phyloP scores from a whole-genome alignment of 2,888 invertebrate species.

The Andrena fulva region DNA sequence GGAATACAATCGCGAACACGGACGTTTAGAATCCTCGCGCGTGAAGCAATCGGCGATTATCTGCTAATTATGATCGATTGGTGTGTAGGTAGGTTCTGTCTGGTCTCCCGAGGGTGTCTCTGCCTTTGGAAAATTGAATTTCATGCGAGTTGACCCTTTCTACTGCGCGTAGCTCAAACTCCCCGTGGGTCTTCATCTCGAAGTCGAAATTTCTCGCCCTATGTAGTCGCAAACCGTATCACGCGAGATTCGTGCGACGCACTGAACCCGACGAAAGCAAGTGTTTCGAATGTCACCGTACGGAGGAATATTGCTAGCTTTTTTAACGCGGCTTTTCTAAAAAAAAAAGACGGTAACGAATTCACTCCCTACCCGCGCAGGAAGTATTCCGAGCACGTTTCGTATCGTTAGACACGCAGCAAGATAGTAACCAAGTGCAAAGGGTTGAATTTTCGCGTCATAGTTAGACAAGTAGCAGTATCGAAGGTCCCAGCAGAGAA shows the following conservation, averaged over 20 bases:
- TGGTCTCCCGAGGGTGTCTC: conserved; percentile 57
- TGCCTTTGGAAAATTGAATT: conserved; percentile 1
- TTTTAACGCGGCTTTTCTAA: not conserved
- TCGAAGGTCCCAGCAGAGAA: not conserved
- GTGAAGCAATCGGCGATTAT: not conserved
- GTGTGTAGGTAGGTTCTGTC: not conserved
- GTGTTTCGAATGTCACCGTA: conserved; percentile 19
- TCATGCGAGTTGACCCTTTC: not conserved
- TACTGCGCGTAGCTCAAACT: not conserved
- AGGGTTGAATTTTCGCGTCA: not conserved
- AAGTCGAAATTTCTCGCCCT: no score
- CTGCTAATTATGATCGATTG: not conserved
- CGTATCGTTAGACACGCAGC: no score
- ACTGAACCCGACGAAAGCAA: conserved; percentile 1
- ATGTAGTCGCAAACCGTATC: not conserved
- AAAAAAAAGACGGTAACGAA: not conserved
- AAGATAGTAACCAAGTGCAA: not conserved
- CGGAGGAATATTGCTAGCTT: not conserved
- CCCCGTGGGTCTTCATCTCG: no score
- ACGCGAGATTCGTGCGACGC: not conserved
- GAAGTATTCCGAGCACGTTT: no score
- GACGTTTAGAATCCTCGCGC: not conserved
- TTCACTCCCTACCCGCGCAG: no score
- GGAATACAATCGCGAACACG: no score
- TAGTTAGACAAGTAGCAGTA: no score